These are phyloP conservation scores for Neosilurus hyrtlii DNA, from an alignment of 2,797 vertebrate genomes.

Conservation along the genomic window DNA sequence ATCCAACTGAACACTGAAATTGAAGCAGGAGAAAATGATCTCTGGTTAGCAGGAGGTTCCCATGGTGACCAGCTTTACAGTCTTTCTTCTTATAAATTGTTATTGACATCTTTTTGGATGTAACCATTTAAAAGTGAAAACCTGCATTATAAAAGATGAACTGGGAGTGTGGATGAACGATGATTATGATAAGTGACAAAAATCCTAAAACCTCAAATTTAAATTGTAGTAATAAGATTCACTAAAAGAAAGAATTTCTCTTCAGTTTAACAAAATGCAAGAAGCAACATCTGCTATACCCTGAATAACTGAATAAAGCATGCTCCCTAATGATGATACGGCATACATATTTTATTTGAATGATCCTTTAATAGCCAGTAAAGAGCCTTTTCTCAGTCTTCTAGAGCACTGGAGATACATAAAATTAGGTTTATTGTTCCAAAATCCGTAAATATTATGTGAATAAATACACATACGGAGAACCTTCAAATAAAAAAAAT, in stretches of 20 bases:
- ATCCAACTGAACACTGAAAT: constrained; percentile 4
- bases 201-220: neutral
- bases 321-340: neutral
- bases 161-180: neutral
- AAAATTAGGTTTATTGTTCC: no score
- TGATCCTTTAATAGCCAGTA: neutral
- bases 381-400: no score
- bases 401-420: no score
- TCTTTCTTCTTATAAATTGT: neutral
- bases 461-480: no score
- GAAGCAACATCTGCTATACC: neutral
- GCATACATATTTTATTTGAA: no score
- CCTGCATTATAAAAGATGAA: neutral
- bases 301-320: neutral
- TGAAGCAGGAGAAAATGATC: constrained; percentile 9
- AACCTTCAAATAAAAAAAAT: no score
- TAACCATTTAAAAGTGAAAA: constrained; percentile 3
- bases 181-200: neutral
- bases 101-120: neutral
- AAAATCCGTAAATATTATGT: no score
- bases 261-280: no score
- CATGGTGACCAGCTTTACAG: neutral
- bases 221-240: neutral
- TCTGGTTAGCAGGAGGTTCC: constrained; percentile 17
- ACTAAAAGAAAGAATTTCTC: no score